Evolutionary conservation across 2,113 vertebrate genomes (phyloP), one percentile per base, ranked within the genome.

Genomic region (Dendropsophus ebraccatus): DNA sequence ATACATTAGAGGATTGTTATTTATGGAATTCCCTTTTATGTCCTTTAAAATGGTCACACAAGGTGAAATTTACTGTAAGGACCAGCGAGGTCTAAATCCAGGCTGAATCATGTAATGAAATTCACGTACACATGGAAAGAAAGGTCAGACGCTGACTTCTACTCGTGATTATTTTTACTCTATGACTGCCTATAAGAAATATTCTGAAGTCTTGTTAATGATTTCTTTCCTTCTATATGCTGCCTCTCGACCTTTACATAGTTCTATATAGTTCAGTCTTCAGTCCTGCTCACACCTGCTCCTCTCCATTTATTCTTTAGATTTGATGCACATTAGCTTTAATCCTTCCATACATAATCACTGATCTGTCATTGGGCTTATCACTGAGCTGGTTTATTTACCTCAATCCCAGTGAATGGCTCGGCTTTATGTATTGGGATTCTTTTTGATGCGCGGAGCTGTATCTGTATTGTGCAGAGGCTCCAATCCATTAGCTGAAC

Each of bases 401-500:
- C 35, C 52, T 47, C 69, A 75, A 28, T 32, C 35, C 12, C 37
- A n/a, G 50, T 52, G 25, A 32, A 23, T 35, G 60, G 28, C 86
- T 54, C 35, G 70, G 77, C 87, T 88, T 87, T 1, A 0, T 37
- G 32, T 56, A 37, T 69, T 1, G 0, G 32, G 81, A 30, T 35
- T 41, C 23, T 25, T 41, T 70, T 80, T n/a, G 50, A 50, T 58
- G 83, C n/a, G 54, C 82, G 60, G 88, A 83, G 81, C 87, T 87
- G 83, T 87, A 88, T 86, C 84, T 79, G 62, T 70, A 41, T 79
- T 54, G 62, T 70, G 47, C 84, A 79, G 84, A 41, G 70, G 62
- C 28, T 79, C 21, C 69, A 69, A 86, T 79, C 70, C 50, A 89
- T 87, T 83, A 90, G 87, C 85, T 92, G 87, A 9, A 2, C 49